A percentile compares a stretch with the other conserved stretches of the same genome.
phyloP scores from a whole-genome alignment of 2,888 invertebrate species.

The Malthinus seriepunctatus region DNA sequence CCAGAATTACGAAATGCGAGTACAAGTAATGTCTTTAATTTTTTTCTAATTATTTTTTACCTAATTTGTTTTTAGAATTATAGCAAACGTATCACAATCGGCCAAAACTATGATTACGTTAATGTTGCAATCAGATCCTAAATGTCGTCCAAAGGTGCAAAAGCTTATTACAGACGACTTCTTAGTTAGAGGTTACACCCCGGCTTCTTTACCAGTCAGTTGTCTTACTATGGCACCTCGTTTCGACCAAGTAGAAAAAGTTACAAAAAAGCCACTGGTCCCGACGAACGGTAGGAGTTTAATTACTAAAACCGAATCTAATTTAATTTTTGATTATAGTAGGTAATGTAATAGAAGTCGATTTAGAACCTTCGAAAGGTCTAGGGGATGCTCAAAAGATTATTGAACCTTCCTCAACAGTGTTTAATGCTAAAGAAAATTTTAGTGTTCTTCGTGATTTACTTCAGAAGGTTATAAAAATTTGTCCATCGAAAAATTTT shows the following conservation, averaged over 20 bases:
- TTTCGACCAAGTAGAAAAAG: slow-evolving; percentile 64
- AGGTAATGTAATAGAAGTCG: not conserved
- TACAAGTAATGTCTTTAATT: slow-evolving; percentile 64
- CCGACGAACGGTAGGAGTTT: slow-evolving; percentile 56
- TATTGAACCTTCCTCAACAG: slow-evolving; percentile 16
- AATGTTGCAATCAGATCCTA: slow-evolving; percentile 84
- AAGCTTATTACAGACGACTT: slow-evolving; percentile 78
- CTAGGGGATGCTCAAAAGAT: slow-evolving; percentile 25
- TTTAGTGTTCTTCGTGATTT: slow-evolving; percentile 45
- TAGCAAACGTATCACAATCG: slow-evolving; percentile 61
- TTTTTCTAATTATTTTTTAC: slow-evolving; percentile 32
- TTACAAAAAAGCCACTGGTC: too few species aligned
- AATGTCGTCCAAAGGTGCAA: slow-evolving; percentile 76
- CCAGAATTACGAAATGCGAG: slow-evolving; percentile 92
- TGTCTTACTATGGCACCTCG: slow-evolving; percentile 95
- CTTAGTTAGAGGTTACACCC: slow-evolving; percentile 76
- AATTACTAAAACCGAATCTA: not conserved
- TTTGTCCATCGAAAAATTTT: slow-evolving; percentile 45
- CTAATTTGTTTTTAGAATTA: too few species aligned
- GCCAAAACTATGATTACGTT: slow-evolving; percentile 79
- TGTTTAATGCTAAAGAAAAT: slow-evolving; percentile 50
- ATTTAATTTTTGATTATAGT: not conserved
- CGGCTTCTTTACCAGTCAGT: slow-evolving; percentile 83
- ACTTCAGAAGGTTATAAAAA: slow-evolving; percentile 45
- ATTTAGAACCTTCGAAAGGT: slow-evolving; percentile 36